These are phyloP conservation scores for Fukomys damarensis DNA, from an alignment of 2,113 vertebrate genomes.

Conservation along the genomic window DNA sequence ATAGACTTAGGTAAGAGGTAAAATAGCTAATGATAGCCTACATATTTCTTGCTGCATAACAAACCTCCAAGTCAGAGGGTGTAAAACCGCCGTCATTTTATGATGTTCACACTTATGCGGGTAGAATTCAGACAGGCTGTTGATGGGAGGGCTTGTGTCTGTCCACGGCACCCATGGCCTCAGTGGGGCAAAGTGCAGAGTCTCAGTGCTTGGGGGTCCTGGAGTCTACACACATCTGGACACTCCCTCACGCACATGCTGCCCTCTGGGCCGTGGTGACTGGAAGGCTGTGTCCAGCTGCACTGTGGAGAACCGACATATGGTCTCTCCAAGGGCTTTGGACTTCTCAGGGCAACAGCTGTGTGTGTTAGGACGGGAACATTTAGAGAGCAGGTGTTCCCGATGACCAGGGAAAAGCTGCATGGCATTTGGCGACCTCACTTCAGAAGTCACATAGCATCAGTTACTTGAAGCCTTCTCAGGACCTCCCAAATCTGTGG, in stretches of 20 bases:
- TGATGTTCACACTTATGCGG: background rate
- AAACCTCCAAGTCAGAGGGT: background rate
- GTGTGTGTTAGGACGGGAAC: background rate
- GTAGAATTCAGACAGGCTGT: background rate
- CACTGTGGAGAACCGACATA: background rate
- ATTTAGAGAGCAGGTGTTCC: background rate
- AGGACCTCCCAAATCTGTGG: background rate
- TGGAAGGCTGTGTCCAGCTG: background rate
- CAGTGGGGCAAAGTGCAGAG: background rate
- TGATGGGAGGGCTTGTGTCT: background rate
- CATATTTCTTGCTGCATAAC: background rate
- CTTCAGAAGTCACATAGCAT: background rate
- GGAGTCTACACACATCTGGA: background rate
- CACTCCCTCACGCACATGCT: background rate
- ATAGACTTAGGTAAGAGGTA: background rate
- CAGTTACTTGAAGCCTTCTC: background rate
- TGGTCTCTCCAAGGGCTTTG: background rate
- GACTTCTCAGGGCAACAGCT: conserved; percentile 13
- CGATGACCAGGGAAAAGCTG: background rate
- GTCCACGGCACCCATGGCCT: background rate
- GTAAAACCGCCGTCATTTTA: background rate
- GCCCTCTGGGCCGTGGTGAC: background rate
- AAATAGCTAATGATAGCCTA: background rate
- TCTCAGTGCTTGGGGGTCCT: background rate
- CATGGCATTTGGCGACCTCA: background rate